Evolutionary conservation across 2,113 vertebrate species (phyloP), one percentile per base, ranked within the genome.

Genomic region (Panthera leo): DNA sequence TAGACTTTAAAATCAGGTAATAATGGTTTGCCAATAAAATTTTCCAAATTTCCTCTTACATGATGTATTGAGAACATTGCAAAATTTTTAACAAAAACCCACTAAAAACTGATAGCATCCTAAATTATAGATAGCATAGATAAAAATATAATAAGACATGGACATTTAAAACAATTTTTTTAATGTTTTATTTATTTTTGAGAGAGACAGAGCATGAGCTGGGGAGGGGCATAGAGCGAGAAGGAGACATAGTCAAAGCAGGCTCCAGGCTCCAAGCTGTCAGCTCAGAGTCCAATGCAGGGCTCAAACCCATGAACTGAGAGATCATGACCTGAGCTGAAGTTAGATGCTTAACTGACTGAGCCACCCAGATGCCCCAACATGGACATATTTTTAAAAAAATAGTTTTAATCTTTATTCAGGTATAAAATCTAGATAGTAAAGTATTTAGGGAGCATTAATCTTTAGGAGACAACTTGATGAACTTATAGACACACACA

Each of bases 21-120:
- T 92, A 63, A 71, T 91, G 19, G 12, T 83, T 71, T 93, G 13
- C 58, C 53, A 93, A 4, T 85, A 95, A 75, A 97, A 63, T 61
- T 91, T 96, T 85, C 71, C 53, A 95, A 79, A 51, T 84, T 53
- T 92, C 29, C 3, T 93, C 29, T 76, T 71, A 73, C 21, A 21
- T 92, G 45, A 31, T 39, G 3, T 89, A 76, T 18, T 90, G 51
- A 39, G 42, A 76, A 94, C 29, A 58, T 34, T 75, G 39, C 18
- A 94, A 61, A 90, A 70, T 76, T 89, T 78, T 96, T 90, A 83
- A 78, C 36, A 92, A 95, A 94, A 82, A 36, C 29, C 4, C 31
- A 73, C 68, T 88, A 51, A 85, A 91, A 65, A 55, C 10, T 53
- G 25, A 45, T 85, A 75, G 0, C 71, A 42, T 95, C 27, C 39